Base-by-base conservation (phyloP, 2,113 vertebrate species). In the Chlamydotis undulata region DNA sequence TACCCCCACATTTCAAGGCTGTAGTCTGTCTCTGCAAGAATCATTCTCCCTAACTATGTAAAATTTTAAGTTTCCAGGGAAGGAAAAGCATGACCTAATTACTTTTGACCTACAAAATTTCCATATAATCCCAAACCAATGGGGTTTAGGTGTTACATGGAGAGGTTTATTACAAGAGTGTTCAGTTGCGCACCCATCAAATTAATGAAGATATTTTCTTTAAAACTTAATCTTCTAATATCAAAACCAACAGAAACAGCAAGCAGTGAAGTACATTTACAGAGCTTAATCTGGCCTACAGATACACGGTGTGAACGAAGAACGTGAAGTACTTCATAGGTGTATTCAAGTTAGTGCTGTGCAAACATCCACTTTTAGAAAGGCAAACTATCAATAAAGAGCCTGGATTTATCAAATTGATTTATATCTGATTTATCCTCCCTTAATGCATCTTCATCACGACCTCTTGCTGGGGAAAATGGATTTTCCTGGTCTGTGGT, bases 281-380 rank as follows among this genome's bases (percentile, higher is more conserved):
- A 55, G 22, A 56, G 9, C 26, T 68, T 33, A 33, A 37, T 18
- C 39, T 64, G 28, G 5, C 39, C 33, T 64, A 14, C 15, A 28
- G 33, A 57, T 10, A 14, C 12, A 55, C 3, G 3, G 33, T 8
- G 19, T 6, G 28, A 68, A 52, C 19, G 23, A 45, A 7, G 23
- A 79, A 21, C 2, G 1, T 24, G 9, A 67, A 53, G 26, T 6
- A 28, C 37, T 4, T 1, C 1, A 25, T 10, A 39, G 14, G 4
- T 29, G 9, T 52, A 15, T 26, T 28, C 22, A 26, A 19, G 7
- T 33, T 17, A 26, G 17, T n/a, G 29, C 25, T 52, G 56, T 37
- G 43, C 70, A 59, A 1, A 0, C 19, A 69, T 4, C 55, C 4
- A 1, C 41, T 81, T 81, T 84, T 9, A 43, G 28, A 61, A 83